These are phyloP conservation scores for Siniperca obscura DNA, from an alignment of 2,797 vertebrate genomes.

Conservation along the genomic window DNA sequence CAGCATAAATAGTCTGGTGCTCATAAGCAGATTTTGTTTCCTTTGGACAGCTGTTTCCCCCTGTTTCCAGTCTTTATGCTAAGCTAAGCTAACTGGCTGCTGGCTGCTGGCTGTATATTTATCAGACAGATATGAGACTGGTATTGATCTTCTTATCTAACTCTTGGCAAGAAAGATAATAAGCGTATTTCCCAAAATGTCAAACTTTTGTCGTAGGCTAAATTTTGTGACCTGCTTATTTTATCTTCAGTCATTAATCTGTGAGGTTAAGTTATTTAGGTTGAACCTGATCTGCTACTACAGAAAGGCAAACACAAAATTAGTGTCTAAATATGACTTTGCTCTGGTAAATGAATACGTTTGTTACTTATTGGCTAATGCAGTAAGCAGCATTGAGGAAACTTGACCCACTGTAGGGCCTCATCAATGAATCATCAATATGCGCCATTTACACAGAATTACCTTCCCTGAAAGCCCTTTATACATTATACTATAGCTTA, in stretches of 20 bases:
- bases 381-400: neutral
- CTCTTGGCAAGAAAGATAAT: neutral
- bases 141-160: neutral
- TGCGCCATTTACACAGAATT: too few species aligned
- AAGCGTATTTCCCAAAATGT: neutral
- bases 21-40: too few species aligned
- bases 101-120: neutral
- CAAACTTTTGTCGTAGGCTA: neutral
- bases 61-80: neutral
- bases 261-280: neutral
- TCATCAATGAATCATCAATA: neutral
- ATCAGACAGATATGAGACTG: neutral
- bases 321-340: neutral
- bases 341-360: neutral
- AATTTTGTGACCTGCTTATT: too few species aligned
- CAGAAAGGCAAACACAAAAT: neutral
- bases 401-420: neutral
- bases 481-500: constrained; percentile 21
- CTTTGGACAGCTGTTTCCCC: neutral
- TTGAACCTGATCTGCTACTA: neutral
- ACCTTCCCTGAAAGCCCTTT: neutral
- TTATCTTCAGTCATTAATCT: neutral
- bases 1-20: too few species aligned
- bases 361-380: neutral
- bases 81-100: neutral